Evolutionary conservation across 2,797 vertebrate species (phyloP).

Genomic region (Natrix natrix): DNA sequence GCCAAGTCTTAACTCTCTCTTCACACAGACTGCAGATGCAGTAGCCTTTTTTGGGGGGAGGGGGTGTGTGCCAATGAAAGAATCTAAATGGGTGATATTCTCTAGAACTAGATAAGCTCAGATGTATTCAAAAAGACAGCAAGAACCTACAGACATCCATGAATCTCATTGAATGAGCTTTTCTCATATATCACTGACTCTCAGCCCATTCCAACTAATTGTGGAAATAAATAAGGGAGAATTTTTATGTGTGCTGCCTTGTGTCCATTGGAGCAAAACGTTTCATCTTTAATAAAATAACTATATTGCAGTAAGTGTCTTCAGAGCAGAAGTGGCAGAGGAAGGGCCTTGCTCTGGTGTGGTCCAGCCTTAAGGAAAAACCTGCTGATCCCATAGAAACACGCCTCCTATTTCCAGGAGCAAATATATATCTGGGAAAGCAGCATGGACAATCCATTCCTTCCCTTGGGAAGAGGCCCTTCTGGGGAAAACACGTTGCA

Average conservation of each 20-base stretch:
- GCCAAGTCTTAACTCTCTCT: background rate
- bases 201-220: background rate
- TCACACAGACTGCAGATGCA: background rate
- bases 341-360: background rate
- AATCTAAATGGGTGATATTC: too few relatives aligned
- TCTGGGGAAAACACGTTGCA: background rate
- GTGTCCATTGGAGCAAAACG: background rate
- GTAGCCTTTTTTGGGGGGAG: too few relatives aligned
- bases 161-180: background rate
- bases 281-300: background rate
- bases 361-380: background rate
- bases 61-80: background rate
- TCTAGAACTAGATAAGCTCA: too few relatives aligned
- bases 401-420: background rate
- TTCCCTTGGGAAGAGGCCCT: background rate
- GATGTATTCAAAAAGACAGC: background rate
- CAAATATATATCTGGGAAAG: background rate
- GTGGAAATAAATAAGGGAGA: background rate
- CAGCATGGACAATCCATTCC: background rate
- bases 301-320: background rate
- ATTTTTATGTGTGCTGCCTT: fast-evolving
- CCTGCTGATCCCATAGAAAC: background rate
- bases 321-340: background rate
- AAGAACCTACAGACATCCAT: background rate
- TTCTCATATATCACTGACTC: background rate